Base-by-base conservation (phyloP, 1,140 invertebrate species). In the Episyrphus balteatus region DNA sequence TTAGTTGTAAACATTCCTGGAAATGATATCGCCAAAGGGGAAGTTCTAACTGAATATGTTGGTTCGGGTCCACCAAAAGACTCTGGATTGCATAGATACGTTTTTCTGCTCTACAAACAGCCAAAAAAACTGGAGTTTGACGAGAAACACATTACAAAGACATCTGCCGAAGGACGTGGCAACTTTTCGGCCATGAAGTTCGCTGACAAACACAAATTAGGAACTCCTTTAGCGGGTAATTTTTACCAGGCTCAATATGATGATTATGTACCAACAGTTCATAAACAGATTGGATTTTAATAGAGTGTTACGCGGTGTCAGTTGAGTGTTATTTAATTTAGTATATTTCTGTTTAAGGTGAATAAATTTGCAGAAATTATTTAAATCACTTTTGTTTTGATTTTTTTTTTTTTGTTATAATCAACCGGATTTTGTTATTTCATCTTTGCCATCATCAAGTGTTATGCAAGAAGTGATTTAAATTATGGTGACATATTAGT, bases 221-320 rank as follows among this genome's bases (percentile, higher is more conserved):
- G 84, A 9, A 64, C 81, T 39, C 86, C 87, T 0, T 68, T 94
- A 32, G 88, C 88, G 42, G 91, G 84, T 12, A 95, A 94, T 56
- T 85, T 92, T 59, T 96, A 81, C 58, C 83, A 86, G 66, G 91
- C 92, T 1, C 73, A 90, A 59, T 96, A 75, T 59, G 93, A 97
- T 66, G 86, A 91, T 58, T 95, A 95, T 59, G 90, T 95, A 3
- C 88, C 88, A 0, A 46, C 38, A 18, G 15, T 66, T 12, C 55
- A 65, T 34, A 13, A 51, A 18, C 62, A 66, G 38, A 39, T 66
- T 13, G 18, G 18, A 12, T 18, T 40, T 40, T 40, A 40, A 40
- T n/a, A 6, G 15, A 12, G 15, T 37, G 3, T 37, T 37, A 12
- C 10, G 13, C 3, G 3, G 15, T n/a, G 15, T 37, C 13, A n/a